phyloP scores from a whole-genome alignment of 1,140 invertebrate species.

The Drosophila aff. region DNA sequence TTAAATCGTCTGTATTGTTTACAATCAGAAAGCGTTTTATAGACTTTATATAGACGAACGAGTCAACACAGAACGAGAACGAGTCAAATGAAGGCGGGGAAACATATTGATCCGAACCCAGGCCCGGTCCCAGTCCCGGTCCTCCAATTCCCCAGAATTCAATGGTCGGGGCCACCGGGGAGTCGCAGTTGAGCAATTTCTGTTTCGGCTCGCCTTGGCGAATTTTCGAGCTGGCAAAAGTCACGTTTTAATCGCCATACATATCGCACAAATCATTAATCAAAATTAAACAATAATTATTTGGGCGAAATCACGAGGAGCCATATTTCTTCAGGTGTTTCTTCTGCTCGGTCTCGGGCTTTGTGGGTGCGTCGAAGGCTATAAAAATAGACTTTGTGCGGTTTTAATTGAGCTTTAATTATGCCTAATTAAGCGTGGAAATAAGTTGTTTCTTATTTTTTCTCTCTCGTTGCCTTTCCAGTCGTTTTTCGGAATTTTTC shows the following conservation, averaged over 20 bases:
- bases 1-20: slow-evolving; percentile 83
- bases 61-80: slow-evolving; percentile 30
- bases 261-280: slow-evolving; percentile 72
- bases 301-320: slow-evolving; percentile 53
- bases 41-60: slow-evolving; percentile 72
- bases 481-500: slow-evolving; percentile 28
- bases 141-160: slow-evolving; percentile 59
- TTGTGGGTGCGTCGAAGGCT: slow-evolving; percentile 63
- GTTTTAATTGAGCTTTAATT: slow-evolving; percentile 80
- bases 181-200: slow-evolving; percentile 60
- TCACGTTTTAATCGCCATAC: slow-evolving; percentile 78
- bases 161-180: slow-evolving; percentile 26
- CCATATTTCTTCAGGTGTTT: slow-evolving; percentile 52
- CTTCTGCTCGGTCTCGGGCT: neutral
- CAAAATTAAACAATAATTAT: slow-evolving; percentile 83
- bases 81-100: slow-evolving; percentile 24
- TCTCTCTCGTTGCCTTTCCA: neutral
- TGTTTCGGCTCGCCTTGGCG: slow-evolving; percentile 43
- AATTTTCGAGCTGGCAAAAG: slow-evolving; percentile 54
- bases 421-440: slow-evolving; percentile 75
- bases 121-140: slow-evolving; percentile 7
- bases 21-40: slow-evolving; percentile 83
- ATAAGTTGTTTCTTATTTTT: slow-evolving; percentile 40
- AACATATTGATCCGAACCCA: slow-evolving; percentile 67
- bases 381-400: slow-evolving; percentile 45